phyloP scores from a whole-genome alignment of 92 coral and sea anemone genomes.

The Zoanthus sansibaricus region DNA sequence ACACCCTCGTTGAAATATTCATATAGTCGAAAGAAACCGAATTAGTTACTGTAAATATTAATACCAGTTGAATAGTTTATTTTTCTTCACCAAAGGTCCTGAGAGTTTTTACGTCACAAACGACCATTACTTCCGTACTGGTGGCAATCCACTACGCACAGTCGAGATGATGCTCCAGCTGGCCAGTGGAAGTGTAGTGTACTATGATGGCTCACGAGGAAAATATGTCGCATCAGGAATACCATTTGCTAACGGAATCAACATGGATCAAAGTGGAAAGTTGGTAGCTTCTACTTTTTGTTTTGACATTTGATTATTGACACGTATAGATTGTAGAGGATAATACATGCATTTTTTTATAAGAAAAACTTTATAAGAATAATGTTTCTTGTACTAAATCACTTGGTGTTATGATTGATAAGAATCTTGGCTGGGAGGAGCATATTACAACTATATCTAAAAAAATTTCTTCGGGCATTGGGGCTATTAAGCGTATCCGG shows the following conservation, averaged over 20 bases:
- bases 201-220: conserved; percentile 78
- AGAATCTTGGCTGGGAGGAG: too few species aligned
- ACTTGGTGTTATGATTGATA: too few species aligned
- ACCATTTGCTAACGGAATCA: conserved; percentile 79
- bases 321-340: too few species aligned
- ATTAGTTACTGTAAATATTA: not conserved
- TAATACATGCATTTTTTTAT: too few species aligned
- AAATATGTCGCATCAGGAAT: conserved; percentile 66
- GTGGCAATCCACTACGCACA: conserved; percentile 45
- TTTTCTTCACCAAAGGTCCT: conserved; percentile 63
- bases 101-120: conserved; percentile 89
- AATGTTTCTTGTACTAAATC: too few species aligned
- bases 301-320: too few species aligned
- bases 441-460: too few species aligned
- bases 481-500: too few species aligned
- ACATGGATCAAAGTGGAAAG: conserved; percentile 83
- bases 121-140: conserved; percentile 79
- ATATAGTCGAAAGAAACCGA: not conserved
- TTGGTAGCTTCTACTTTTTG: not conserved
- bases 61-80: not conserved
- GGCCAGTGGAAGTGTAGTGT: conserved; percentile 62
- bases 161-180: conserved; percentile 55
- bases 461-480: too few species aligned
- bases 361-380: too few species aligned
- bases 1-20: not conserved